Conservation (phyloP, 2,113 vertebrate species). For the Poeciliopsis prolifica region DNA sequence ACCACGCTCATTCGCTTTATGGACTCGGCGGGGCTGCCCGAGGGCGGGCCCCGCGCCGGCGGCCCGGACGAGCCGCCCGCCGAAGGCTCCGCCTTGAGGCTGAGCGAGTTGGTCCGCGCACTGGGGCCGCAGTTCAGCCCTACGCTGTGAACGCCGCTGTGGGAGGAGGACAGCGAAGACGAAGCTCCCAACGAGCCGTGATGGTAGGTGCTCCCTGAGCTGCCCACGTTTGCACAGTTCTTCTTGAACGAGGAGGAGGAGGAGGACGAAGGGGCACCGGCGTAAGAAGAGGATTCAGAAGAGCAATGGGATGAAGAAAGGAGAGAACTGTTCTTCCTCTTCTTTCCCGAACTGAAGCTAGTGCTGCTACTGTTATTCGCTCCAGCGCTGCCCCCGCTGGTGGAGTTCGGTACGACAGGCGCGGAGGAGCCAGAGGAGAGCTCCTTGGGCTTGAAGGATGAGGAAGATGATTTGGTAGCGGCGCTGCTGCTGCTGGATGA, state of each 20-base stretch:
- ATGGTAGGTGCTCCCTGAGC: conserved; percentile 88
- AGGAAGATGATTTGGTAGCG: conserved; percentile 86
- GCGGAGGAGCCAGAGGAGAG: conserved; percentile 65
- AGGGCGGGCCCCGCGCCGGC: conserved; percentile 85
- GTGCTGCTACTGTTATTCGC: conserved; percentile 79
- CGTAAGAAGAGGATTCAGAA: conserved; percentile 85
- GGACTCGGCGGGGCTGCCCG: conserved; percentile 90
- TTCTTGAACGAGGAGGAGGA: conserved; percentile 87
- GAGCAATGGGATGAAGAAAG: conserved; percentile 83
- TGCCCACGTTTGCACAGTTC: conserved; percentile 90
- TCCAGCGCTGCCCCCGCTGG: conserved; percentile 76
- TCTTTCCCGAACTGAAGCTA: conserved; percentile 90
- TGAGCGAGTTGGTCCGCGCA: conserved; percentile 85
- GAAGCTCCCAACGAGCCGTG: conserved; percentile 81
- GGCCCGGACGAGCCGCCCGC: conserved; percentile 84
- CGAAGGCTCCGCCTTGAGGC: conserved; percentile 87
- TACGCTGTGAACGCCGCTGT: conserved; percentile 82
- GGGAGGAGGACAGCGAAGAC: conserved; percentile 79
- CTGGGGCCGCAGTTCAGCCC: conserved; percentile 88
- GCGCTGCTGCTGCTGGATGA: conserved; percentile 89
- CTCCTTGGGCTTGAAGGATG: conserved; percentile 75
- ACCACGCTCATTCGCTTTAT: conserved; percentile 99
- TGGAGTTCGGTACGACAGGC: conserved; percentile 77
- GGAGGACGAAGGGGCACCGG: conserved; percentile 82
- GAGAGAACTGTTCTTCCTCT: conserved; percentile 91